A percentile compares a stretch with the other conserved stretches of the same genome.
Conservation (phyloP, 2,888 invertebrate genomes). For the Amorpha juglandis region DNA sequence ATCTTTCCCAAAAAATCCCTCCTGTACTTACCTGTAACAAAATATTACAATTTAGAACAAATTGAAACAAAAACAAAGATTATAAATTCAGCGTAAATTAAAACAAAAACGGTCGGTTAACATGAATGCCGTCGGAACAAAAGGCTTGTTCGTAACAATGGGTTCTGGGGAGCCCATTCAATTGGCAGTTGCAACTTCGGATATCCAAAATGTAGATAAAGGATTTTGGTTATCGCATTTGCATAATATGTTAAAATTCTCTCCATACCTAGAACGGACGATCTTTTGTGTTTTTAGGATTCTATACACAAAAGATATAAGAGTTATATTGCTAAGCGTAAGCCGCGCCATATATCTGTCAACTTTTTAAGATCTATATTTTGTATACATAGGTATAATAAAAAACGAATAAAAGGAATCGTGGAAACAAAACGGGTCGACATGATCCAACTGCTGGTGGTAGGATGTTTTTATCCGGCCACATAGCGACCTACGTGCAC, state of each 20-base stretch:
- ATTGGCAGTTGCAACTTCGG: conserved; percentile 5
- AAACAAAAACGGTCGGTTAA: conserved; percentile 46
- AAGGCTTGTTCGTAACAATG: conserved; percentile 39
- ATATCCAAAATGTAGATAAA: not conserved
- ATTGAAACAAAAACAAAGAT: conserved; percentile 6
- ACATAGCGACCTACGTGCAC: too few species aligned
- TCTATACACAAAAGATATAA: too few species aligned
- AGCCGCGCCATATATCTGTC: too few species aligned
- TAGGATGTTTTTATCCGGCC: too few species aligned
- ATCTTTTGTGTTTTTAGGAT: too few species aligned
- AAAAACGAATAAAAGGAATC: too few species aligned
- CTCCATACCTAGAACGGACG: too few species aligned
- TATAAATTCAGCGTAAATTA: conserved; percentile 41
- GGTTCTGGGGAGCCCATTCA: conserved; percentile 20
- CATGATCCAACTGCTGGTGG: too few species aligned
- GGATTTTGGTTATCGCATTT: not conserved
- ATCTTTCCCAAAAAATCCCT: not conserved
- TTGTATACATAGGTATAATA: too few species aligned
- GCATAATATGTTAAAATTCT: not conserved
- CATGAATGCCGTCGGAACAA: conserved; percentile 42
- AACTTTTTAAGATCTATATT: too few species aligned
- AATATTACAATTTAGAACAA: conserved; percentile 34
- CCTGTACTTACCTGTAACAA: conserved; percentile 34
- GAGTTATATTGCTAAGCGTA: too few species aligned
- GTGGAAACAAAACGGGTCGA: too few species aligned